Base-by-base conservation (phyloP, 2,888 invertebrate species). In the Panzeria rudis region DNA sequence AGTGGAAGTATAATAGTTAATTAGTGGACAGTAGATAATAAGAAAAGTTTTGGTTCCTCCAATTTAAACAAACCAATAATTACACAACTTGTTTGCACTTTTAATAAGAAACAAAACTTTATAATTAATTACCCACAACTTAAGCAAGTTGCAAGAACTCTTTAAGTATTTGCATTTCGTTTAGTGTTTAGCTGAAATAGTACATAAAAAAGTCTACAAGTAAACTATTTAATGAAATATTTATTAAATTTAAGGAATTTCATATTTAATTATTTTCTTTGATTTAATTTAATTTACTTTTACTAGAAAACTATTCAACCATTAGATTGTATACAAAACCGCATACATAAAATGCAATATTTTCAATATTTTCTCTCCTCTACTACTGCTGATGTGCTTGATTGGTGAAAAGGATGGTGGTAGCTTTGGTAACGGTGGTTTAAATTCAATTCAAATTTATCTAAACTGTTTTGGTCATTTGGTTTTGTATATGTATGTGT, bases 21-120 rank as follows among this genome's bases (percentile, higher is more conserved):
- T 78, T 83, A 78, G 83, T 78, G 64, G 66, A 62, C 68, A 73
- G 62, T 29, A 78, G 62, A 72, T 78, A 73, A 78, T 59, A 68
- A 73, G 52, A 83, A 77, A 76, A 78, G 68, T 77, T 77, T 76
- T 47, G 3, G 35, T 2, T 23, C 54, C 32, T 56, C 54, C 20
- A 20, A 29, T 66, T 72, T 79, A 20, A 64, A 29, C 38, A 61
- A 20, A 29, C n/a, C 68, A 38, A 77, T n/a, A n/a, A n/a, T 77
- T 73, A 68, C 52, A 41, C 76, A 68, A 62, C 44, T 77, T 69
- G 47, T 69, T 54, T 62, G 41, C 54, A 38, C 52, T 54, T 13
- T 13, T 25, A 54, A 68, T 8, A 56, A 72, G 44, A 75, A 47
- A 64, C 5, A 59, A 38, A 73, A 73, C 59, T 73, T 80, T 59